Conservation (phyloP, 2,888 invertebrate genomes). For the Stomorhina lunata region DNA sequence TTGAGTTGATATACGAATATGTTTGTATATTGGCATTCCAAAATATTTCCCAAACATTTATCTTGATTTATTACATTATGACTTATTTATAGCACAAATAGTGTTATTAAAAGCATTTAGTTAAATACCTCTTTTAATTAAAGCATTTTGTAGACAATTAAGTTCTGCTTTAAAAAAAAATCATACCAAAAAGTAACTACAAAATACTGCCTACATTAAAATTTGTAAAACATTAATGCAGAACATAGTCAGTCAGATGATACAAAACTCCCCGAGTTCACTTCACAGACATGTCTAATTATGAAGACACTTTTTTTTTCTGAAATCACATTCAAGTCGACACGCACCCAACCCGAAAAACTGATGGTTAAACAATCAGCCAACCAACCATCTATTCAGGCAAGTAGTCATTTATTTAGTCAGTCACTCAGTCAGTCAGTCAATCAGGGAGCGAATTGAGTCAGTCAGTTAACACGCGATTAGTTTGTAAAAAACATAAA, state of each 20-base stretch:
- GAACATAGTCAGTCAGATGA: background rate
- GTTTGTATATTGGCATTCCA: no score
- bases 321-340: background rate
- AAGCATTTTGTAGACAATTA: background rate
- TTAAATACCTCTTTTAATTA: background rate
- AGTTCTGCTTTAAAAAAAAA: background rate
- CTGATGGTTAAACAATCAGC: slow-evolving; percentile 37
- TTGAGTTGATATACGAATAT: no score
- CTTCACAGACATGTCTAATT: slow-evolving; percentile 14
- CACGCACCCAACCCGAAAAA: slow-evolving; percentile 37
- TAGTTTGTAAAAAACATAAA: slow-evolving; percentile 8
- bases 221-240: no score
- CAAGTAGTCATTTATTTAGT: background rate
- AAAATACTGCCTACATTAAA: slow-evolving; percentile 7
- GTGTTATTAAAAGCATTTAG: no score
- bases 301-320: slow-evolving; percentile 39
- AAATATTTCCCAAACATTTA: no score
- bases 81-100: no score
- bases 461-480: slow-evolving; percentile 34
- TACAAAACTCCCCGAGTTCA: background rate
- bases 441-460: no score
- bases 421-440: background rate
- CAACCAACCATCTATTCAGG: background rate
- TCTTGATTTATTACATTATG: no score
- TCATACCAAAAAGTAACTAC: background rate